A percentile compares a stretch with the other conserved stretches of the same genome.
Evolutionary conservation across 2,888 invertebrate genomes (phyloP).

Genomic region (Flexamia atlantica): DNA sequence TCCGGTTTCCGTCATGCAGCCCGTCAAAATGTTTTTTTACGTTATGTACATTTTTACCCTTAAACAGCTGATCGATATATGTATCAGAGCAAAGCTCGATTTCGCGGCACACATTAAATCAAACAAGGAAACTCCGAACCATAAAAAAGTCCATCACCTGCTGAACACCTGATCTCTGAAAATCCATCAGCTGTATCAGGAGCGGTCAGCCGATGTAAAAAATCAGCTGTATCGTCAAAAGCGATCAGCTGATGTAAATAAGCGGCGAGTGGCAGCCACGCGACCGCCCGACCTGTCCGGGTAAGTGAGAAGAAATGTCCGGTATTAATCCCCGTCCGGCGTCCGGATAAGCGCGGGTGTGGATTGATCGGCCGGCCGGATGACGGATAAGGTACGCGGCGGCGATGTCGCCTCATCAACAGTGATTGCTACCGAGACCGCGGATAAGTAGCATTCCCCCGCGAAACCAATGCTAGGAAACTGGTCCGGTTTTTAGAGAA

Average conservation of each 20-base stretch:
- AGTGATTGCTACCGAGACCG: neutral
- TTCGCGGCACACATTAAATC: too few species aligned
- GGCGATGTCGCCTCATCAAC: neutral
- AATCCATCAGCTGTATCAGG: too few species aligned
- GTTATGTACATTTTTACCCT: too few species aligned
- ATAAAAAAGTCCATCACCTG: too few species aligned
- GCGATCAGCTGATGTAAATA: constrained; percentile 14
- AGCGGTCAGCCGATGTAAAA: constrained; percentile 6
- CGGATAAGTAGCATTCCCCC: neutral
- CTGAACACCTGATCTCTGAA: too few species aligned
- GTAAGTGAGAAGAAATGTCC: constrained; percentile 60
- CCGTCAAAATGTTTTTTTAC: too few species aligned
- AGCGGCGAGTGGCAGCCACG: neutral
- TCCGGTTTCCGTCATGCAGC: too few species aligned
- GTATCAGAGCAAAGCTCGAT: too few species aligned
- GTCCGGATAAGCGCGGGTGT: constrained; percentile 23
- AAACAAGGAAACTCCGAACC: too few species aligned
- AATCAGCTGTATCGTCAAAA: too few species aligned
- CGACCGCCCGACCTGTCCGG: neutral
- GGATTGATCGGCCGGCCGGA: neutral
- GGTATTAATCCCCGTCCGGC: constrained; percentile 52
- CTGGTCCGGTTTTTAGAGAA: neutral
- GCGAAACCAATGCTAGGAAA: neutral
- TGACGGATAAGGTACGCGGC: constrained; percentile 9
- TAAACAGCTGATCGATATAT: too few species aligned